Evolutionary conservation across 2,888 invertebrate genomes (phyloP), one percentile per base, ranked within the genome.

Genomic region (Omphaloscelis lunosa): DNA sequence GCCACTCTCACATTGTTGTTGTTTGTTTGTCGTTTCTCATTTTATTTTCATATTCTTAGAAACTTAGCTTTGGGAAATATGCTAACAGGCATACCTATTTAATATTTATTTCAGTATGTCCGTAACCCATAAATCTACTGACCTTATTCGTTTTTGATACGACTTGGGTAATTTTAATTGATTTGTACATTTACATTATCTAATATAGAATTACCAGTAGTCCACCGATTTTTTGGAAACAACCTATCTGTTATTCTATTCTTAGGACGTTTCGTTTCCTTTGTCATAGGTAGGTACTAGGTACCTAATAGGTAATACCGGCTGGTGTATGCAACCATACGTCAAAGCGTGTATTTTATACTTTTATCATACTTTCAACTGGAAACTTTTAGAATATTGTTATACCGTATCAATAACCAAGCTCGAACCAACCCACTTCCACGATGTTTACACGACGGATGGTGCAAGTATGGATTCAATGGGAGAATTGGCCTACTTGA

Each of bases 401-500:
- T 62, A 70, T 91, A 66, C 92, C 95, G 73, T 81, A 92, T 95
- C 94, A 92, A 92, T 12, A 48, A 63, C 48, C 61, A 62, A 58
- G 71, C 51, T 67, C 65, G 70, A 39, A 63, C 11, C 6, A 77
- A 79, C 76, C 51, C 41, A 85, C 85, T 86, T 91, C 90, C 29
- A 27, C 39, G 86, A 89, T 96, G 96, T 96, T 96, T 96, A 96
- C 95, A 92, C 90, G 94, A 90, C 93, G 94, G 93, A 95, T 95
- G 95, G 95, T 89, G 91, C 93, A 93, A 95, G 95, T 93, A 92
- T 86, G 88, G 88, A 90, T 88, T 96, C 92, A 95, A 96, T 96
- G 93, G 94, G 93, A 94, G 95, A 96, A 96, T 96, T 96, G 96
- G 96, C 95, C 96, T 94, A 95, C 96, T 96, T 84, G 91, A 95